A percentile compares a stretch with the other conserved stretches of the same genome.
phyloP scores from a whole-genome alignment of 1,140 invertebrate genomes.

The Papilio helenus region DNA sequence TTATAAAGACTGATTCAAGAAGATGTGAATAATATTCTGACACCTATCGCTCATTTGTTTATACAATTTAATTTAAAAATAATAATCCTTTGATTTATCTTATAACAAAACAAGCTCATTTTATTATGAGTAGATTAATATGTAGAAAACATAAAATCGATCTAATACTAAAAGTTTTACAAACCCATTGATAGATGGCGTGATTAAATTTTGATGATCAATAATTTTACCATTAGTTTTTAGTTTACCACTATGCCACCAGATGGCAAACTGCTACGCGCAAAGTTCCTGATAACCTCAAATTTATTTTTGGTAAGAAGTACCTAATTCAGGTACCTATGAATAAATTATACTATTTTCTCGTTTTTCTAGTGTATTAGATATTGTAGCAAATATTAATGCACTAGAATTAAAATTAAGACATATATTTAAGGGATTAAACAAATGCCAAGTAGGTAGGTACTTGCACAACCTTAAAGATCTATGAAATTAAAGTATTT shows the following conservation, averaged over 20 bases:
- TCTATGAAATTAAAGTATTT: neutral
- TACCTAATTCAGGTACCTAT: slow-evolving; percentile 43
- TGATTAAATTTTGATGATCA: neutral
- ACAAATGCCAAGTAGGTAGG: neutral
- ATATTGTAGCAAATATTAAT: neutral
- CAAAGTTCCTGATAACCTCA: slow-evolving; percentile 59
- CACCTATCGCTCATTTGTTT: neutral
- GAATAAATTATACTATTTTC: neutral
- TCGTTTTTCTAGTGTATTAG: neutral
- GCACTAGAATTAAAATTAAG: neutral
- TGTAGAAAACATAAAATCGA: slow-evolving; percentile 1
- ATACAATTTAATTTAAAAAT: neutral
- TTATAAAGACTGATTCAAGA: too few relatives aligned
- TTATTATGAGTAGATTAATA: neutral
- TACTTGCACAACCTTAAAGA: neutral
- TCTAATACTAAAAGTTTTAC: neutral
- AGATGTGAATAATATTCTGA: neutral
- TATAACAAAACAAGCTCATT: neutral
- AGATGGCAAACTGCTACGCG: slow-evolving; percentile 55
- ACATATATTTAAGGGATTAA: neutral
- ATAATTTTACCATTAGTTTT: neutral
- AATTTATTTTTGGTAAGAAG: slow-evolving; percentile 73
- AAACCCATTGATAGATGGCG: slow-evolving; percentile 26
- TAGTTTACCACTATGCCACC: slow-evolving; percentile 15
- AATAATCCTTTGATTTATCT: neutral